Evolutionary conservation across 1,140 invertebrate genomes (phyloP).

Genomic region (Drosophila ananassae): DNA sequence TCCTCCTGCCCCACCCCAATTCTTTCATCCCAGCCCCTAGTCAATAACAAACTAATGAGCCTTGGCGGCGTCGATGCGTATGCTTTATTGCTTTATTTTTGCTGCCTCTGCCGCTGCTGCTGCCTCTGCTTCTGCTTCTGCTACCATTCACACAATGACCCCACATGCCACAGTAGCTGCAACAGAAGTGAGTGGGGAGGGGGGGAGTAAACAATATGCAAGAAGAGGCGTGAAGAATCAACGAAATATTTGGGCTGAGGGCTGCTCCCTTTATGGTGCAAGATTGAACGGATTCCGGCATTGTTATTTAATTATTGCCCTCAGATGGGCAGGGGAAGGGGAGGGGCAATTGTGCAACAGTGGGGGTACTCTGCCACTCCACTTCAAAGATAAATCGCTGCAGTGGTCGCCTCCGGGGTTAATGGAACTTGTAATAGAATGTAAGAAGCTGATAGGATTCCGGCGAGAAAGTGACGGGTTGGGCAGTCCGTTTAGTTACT

Average conservation of each 20-base stretch:
- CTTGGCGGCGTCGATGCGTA: constrained; percentile 68
- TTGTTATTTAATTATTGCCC: constrained; percentile 59
- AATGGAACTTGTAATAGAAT: constrained; percentile 22
- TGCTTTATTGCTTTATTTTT: constrained; percentile 75
- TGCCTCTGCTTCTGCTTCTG: constrained; percentile 2
- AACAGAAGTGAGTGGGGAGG: constrained; percentile 22
- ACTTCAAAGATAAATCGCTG: constrained; percentile 42
- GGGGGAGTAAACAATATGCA: constrained; percentile 40
- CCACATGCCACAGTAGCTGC: constrained; percentile 59
- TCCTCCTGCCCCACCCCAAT: constrained; percentile 6
- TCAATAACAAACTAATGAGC: constrained; percentile 81
- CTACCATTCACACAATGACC: constrained; percentile 79
- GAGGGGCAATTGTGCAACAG: constrained; percentile 24
- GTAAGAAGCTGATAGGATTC: constrained; percentile 5
- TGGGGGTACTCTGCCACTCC: constrained; percentile 25
- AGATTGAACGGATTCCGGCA: constrained; percentile 47
- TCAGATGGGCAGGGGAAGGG: constrained; percentile 25
- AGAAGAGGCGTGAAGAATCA: constrained; percentile 47
- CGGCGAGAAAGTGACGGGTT: not conserved
- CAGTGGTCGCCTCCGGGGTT: constrained; percentile 35
- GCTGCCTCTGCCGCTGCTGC: too few species aligned
- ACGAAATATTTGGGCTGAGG: constrained; percentile 27
- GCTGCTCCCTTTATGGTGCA: constrained; percentile 31
- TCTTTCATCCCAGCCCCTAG: constrained; percentile 41
- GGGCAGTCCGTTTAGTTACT: too few species aligned